Conservation (phyloP, 2,797 vertebrate species). For the Adrianichthys oophorus region DNA sequence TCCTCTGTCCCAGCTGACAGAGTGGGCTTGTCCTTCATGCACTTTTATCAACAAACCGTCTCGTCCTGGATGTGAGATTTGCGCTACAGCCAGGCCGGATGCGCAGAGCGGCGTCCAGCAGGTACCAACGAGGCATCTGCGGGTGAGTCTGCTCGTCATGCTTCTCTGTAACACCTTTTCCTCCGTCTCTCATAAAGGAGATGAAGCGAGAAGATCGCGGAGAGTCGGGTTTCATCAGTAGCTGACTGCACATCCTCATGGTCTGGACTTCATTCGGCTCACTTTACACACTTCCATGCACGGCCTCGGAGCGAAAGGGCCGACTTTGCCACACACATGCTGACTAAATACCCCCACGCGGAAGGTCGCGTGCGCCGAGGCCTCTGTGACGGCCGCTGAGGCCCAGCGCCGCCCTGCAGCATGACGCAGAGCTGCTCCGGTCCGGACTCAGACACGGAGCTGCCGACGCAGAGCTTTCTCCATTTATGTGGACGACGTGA, state of each 20-base stretch:
- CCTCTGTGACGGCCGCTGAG: slow-evolving; percentile 44
- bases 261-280: slow-evolving; percentile 14
- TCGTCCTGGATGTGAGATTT: slow-evolving; percentile 93
- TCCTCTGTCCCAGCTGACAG: slow-evolving; percentile 63
- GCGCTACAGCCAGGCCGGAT: slow-evolving; percentile 78
- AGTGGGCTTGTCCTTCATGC: slow-evolving; percentile 91
- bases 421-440: slow-evolving; percentile 40
- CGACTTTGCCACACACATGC: slow-evolving; percentile 29
- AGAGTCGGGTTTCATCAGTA: slow-evolving; percentile 56
- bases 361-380: slow-evolving; percentile 57
- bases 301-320: slow-evolving; percentile 22
- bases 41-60: slow-evolving; percentile 91
- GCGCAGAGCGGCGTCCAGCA: slow-evolving; percentile 70
- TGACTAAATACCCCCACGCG: slow-evolving; percentile 47
- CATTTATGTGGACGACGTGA: slow-evolving; percentile 26
- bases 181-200: slow-evolving; percentile 49
- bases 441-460: slow-evolving; percentile 27
- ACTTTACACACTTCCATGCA: slow-evolving; percentile 16
- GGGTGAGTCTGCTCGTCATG: background rate
- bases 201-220: slow-evolving; percentile 65
- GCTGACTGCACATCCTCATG: slow-evolving; percentile 64
- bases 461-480: slow-evolving; percentile 27
- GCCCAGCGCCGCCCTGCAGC: slow-evolving; percentile 55
- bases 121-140: slow-evolving; percentile 44
- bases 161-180: background rate